A percentile compares a stretch with the other conserved stretches of the same genome.
phyloP scores from a whole-genome alignment of 2,113 vertebrate species.

The Hemiscyllium ocellatum region DNA sequence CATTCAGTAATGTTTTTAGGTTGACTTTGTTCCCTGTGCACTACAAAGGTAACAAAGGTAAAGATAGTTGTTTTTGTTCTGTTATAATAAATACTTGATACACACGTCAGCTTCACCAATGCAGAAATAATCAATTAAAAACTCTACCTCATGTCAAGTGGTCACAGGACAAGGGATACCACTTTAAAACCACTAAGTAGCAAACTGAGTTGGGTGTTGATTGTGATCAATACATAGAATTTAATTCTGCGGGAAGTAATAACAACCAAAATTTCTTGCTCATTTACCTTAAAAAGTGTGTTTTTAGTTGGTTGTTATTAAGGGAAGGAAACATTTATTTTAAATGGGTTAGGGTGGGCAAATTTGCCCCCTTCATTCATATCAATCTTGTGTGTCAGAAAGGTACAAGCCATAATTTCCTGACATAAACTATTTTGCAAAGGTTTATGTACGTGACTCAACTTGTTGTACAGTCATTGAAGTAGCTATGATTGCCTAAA shows the following conservation, averaged over 20 bases:
- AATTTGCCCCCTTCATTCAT: neutral
- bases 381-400: neutral
- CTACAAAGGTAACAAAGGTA: neutral
- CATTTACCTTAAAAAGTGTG: neutral
- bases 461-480: neutral
- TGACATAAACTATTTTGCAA: neutral
- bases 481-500: neutral
- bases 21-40: neutral
- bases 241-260: neutral
- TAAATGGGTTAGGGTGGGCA: neutral
- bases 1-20: neutral
- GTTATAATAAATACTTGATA: neutral
- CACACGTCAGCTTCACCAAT: neutral
- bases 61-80: neutral
- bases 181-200: neutral
- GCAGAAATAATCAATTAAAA: neutral
- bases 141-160: neutral
- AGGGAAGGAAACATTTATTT: neutral
- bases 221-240: neutral
- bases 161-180: neutral
- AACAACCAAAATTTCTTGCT: neutral
- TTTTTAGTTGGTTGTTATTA: neutral
- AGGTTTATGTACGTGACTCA: neutral
- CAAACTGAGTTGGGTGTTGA: neutral
- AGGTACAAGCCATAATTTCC: neutral